Conservation (phyloP, 2,113 vertebrate species). For the Bos taurus region DNA sequence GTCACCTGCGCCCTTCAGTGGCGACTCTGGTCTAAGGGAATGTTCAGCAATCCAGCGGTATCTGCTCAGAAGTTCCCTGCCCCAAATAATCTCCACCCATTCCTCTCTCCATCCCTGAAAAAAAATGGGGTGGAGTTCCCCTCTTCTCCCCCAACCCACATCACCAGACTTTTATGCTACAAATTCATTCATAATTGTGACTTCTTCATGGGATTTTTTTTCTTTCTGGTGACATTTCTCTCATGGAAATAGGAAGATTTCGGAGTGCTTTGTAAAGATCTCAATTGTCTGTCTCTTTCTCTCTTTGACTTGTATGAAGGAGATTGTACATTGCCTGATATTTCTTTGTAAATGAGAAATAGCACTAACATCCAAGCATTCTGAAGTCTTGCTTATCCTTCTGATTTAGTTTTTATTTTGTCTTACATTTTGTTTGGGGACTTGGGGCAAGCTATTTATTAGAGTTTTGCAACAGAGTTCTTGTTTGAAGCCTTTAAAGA, state of each 20-base stretch:
- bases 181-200: constrained; percentile 77
- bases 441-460: constrained; percentile 90
- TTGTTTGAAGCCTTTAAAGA: constrained; percentile 87
- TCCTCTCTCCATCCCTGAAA: not conserved
- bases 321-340: constrained; percentile 85
- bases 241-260: constrained; percentile 76
- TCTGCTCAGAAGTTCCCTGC: not conserved
- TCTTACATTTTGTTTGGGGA: constrained; percentile 82
- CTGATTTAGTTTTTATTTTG: constrained; percentile 79
- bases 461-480: constrained; percentile 90
- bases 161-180: constrained; percentile 69
- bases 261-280: constrained; percentile 67
- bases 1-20: not conserved
- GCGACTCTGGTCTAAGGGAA: not conserved
- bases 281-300: not conserved
- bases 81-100: not conserved
- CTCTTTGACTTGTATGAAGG: constrained; percentile 82
- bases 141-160: not conserved
- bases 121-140: not conserved
- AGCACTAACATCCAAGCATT: constrained; percentile 81
- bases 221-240: constrained; percentile 72
- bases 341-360: constrained; percentile 85
- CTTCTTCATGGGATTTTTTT: constrained; percentile 68
- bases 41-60: not conserved
- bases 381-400: constrained; percentile 82